A percentile compares a stretch with the other conserved stretches of the same genome.
Evolutionary conservation across 2,797 vertebrate species (phyloP).

Genomic region (Thalassophryne amazonica): DNA sequence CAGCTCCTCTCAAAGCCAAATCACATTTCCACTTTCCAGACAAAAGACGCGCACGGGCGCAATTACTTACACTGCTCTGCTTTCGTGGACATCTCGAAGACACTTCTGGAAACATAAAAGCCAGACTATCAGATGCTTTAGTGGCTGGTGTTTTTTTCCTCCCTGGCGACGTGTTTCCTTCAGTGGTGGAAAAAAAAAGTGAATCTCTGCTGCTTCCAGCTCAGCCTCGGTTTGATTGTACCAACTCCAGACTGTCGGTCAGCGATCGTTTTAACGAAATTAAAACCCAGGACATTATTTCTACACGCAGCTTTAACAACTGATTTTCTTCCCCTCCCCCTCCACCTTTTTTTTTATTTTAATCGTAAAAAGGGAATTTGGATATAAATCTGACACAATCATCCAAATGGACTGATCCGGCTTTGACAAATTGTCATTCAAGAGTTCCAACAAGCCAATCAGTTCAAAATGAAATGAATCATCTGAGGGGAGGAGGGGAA

Average conservation of each 20-base stretch:
- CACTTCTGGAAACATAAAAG: conserved; percentile 64
- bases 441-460: conserved; percentile 52
- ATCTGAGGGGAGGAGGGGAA: conserved; percentile 15
- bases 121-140: conserved; percentile 61
- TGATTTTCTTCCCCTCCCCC: too few species aligned
- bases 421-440: conserved; percentile 79
- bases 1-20: conserved; percentile 65
- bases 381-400: conserved; percentile 25
- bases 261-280: conserved; percentile 22
- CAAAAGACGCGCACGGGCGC: conserved; percentile 15
- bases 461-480: conserved; percentile 12
- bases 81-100: conserved; percentile 92
- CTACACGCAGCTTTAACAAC: too few species aligned
- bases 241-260: conserved; percentile 58
- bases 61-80: conserved; percentile 98
- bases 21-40: conserved; percentile 15
- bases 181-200: conserved; percentile 79
- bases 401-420: conserved; percentile 77
- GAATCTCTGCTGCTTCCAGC: conserved; percentile 61
- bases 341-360: not conserved
- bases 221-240: conserved; percentile 74
- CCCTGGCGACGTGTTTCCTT: conserved; percentile 69
- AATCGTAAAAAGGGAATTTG: not conserved
- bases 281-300: not conserved
- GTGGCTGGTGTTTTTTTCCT: conserved; percentile 33